Percentiles rank a stretch among this genome's conserved stretches.
phyloP scores from a whole-genome alignment of 2,113 vertebrate genomes.

The Syngnathus scovelli region DNA sequence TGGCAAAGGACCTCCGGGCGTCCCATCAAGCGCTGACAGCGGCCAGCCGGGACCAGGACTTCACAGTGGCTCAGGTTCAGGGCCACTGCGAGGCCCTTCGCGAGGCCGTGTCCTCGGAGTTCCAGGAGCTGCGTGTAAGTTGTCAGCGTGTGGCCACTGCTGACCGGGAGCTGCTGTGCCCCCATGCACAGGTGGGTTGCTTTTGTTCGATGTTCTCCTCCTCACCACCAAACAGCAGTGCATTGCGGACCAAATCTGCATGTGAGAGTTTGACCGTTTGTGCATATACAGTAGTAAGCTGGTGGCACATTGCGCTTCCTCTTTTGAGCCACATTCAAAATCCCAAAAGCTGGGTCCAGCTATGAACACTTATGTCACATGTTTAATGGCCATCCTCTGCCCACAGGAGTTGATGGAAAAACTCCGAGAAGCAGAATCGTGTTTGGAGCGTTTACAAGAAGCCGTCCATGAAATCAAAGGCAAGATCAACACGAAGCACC shows the following conservation, averaged over 20 bases:
- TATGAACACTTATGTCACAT: background rate
- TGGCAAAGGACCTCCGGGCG: conserved; percentile 66
- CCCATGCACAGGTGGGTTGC: conserved; percentile 71
- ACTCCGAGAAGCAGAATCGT: conserved; percentile 72
- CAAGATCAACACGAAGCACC: conserved; percentile 79
- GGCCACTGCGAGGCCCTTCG: conserved; percentile 69
- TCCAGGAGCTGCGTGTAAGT: conserved; percentile 74
- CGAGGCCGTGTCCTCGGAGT: conserved; percentile 70
- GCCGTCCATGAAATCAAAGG: conserved; percentile 75
- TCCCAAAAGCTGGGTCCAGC: background rate
- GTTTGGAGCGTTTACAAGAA: conserved; percentile 73
- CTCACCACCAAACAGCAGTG: background rate
- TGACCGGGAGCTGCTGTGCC: conserved; percentile 68
- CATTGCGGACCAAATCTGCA: background rate
- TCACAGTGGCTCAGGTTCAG: conserved; percentile 64
- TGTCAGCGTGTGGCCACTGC: conserved; percentile 49
- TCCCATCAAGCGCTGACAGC: conserved; percentile 63
- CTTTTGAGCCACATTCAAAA: background rate
- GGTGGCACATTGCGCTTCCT: conserved; percentile 21
- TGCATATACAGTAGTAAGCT: conserved; percentile 7
- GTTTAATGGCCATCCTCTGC: conserved; percentile 14
- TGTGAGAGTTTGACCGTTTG: background rate
- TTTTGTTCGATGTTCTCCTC: conserved; percentile 28
- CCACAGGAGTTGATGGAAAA: conserved; percentile 75
- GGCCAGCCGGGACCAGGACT: conserved; percentile 66